Conservation (phyloP, 2,113 vertebrate genomes). For the Labeo rohita region DNA sequence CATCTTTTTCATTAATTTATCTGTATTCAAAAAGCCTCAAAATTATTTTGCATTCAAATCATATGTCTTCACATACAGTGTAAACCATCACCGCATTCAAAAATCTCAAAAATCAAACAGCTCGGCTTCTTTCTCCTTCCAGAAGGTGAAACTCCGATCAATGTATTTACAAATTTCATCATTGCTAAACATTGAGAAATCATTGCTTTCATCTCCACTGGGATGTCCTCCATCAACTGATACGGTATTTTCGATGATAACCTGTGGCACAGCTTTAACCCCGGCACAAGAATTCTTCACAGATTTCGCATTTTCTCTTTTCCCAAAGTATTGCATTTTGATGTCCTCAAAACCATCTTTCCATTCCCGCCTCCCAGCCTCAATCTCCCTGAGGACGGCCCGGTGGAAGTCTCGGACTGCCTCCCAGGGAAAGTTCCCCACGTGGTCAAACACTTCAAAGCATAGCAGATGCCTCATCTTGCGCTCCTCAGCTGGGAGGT, state of each 20-base stretch:
- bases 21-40: not conserved
- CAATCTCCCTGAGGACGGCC: conserved; percentile 86
- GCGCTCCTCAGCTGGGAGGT: conserved; percentile 84
- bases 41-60: not conserved
- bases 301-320: not conserved
- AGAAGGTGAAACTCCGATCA: conserved; percentile 93
- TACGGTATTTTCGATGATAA: conserved; percentile 50
- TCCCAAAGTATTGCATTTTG: conserved; percentile 84
- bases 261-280: conserved; percentile 54
- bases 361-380: conserved; percentile 83
- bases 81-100: conserved; percentile 9
- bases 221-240: conserved; percentile 43
- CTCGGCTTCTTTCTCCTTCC: conserved; percentile 96
- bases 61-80: not conserved
- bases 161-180: conserved; percentile 91
- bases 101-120: conserved; percentile 79
- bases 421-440: conserved; percentile 85
- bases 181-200: conserved; percentile 71
- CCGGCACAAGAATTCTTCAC: conserved; percentile 17
- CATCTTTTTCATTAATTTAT: not conserved
- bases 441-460: conserved; percentile 93
- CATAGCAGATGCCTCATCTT: conserved; percentile 91
- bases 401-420: conserved; percentile 85
- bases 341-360: conserved; percentile 89
- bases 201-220: conserved; percentile 41